phyloP scores from a whole-genome alignment of 2,797 vertebrate genomes.

The Eupleurogrammus muticus region DNA sequence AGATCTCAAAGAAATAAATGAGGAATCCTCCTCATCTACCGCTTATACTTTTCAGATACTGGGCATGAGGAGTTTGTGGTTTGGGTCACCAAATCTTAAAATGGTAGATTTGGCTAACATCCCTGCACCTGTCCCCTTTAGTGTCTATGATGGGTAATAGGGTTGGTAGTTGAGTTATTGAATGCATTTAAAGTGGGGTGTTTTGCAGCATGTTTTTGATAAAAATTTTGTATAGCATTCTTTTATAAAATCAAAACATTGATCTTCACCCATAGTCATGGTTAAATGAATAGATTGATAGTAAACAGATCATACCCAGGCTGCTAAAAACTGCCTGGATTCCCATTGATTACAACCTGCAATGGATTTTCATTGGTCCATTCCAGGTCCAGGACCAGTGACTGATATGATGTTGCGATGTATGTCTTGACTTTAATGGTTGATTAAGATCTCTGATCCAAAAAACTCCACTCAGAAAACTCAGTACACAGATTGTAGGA shows the following conservation, averaged over 20 bases:
- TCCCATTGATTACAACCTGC: conserved; percentile 8
- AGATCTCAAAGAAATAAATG: too few species aligned
- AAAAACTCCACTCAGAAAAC: conserved; percentile 28
- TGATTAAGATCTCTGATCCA: conserved; percentile 31
- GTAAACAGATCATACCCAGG: not conserved
- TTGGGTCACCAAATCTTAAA: too few species aligned
- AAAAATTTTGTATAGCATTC: not conserved
- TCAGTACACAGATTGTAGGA: conserved; percentile 26
- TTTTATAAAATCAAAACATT: too few species aligned
- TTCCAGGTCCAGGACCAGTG: not conserved
- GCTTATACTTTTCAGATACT: too few species aligned
- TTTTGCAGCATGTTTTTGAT: too few species aligned
- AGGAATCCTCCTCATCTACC: too few species aligned
- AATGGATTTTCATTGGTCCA: not conserved
- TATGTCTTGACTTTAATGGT: conserved; percentile 27
- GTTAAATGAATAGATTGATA: not conserved
- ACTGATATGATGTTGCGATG: conserved; percentile 14
- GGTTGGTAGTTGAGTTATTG: too few species aligned
- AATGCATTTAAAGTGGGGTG: too few species aligned
- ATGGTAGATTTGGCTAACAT: too few species aligned
- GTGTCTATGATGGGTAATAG: too few species aligned
- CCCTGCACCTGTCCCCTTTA: too few species aligned
- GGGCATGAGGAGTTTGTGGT: too few species aligned
- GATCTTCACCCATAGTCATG: not conserved
- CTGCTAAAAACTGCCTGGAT: not conserved